Percentiles rank a stretch among this genome's conserved stretches.
These are phyloP conservation scores for Myotis davidii DNA, from an alignment of 2,113 vertebrate genomes.

Conservation along the genomic window DNA sequence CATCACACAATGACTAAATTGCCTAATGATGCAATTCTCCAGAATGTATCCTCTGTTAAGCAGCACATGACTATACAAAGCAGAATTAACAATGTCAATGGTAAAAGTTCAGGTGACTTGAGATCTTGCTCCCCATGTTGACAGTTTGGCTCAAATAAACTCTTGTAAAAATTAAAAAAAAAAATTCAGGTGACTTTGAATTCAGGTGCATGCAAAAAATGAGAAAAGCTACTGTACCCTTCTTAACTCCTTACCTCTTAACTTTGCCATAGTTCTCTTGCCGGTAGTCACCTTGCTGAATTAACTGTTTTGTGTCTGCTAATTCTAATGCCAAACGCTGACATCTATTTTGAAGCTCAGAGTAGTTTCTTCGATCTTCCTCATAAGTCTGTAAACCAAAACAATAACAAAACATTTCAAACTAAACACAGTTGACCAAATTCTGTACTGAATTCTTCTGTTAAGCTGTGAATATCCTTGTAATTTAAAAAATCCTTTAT, in stretches of 20 bases:
- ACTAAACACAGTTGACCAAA: slow-evolving; percentile 25
- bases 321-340: slow-evolving; percentile 94
- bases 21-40: background rate
- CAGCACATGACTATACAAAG: background rate
- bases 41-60: background rate
- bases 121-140: too few species aligned
- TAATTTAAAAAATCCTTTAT: background rate
- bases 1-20: background rate
- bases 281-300: slow-evolving; percentile 94
- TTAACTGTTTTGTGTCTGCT: slow-evolving; percentile 94
- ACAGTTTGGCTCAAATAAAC: too few species aligned
- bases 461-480: background rate
- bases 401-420: slow-evolving; percentile 50
- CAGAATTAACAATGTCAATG: background rate
- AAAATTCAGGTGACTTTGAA: background rate
- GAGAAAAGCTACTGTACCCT: background rate
- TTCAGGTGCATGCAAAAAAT: background rate
- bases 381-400: slow-evolving; percentile 90
- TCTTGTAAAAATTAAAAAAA: background rate
- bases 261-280: slow-evolving; percentile 95
- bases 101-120: background rate
- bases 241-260: slow-evolving; percentile 87
- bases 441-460: background rate
- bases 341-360: slow-evolving; percentile 92
- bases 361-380: slow-evolving; percentile 89